phyloP scores from a whole-genome alignment of 2,113 vertebrate species.

The Ptychochromis oligacanthus region DNA sequence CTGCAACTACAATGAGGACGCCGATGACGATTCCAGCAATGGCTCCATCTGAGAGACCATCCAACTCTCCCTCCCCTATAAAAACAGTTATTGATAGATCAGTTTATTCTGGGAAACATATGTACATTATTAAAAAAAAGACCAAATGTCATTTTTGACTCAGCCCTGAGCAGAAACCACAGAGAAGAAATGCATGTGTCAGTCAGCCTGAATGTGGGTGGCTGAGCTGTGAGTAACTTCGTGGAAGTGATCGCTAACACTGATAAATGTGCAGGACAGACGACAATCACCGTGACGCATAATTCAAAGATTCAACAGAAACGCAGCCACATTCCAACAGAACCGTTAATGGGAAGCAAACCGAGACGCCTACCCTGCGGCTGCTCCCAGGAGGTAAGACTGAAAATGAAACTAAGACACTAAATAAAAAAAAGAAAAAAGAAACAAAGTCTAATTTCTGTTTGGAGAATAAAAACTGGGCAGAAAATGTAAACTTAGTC shows the following conservation, averaged over 20 bases:
- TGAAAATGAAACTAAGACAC: background rate
- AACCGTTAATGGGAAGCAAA: fast-evolving
- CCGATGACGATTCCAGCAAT: conserved; percentile 81
- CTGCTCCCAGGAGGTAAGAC: background rate
- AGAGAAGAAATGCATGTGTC: background rate
- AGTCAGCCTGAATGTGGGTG: background rate
- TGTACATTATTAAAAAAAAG: fast-evolving
- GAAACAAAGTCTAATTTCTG: no score
- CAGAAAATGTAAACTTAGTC: fast-evolving
- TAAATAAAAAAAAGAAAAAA: background rate
- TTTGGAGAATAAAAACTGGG: no score
- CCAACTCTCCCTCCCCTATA: conserved; percentile 42
- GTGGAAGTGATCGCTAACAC: background rate
- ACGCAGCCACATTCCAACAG: background rate
- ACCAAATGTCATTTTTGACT: background rate
- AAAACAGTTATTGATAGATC: background rate
- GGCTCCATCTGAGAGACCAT: conserved; percentile 73
- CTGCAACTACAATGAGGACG: conserved; percentile 47
- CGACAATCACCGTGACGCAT: background rate
- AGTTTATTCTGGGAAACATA: background rate
- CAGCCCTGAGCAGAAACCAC: background rate
- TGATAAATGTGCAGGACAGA: background rate
- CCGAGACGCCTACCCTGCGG: no score
- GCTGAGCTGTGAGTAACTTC: background rate
- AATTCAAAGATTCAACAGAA: background rate